Evolutionary conservation across 2,797 vertebrate species (phyloP).

Genomic region (Pterois miles): DNA sequence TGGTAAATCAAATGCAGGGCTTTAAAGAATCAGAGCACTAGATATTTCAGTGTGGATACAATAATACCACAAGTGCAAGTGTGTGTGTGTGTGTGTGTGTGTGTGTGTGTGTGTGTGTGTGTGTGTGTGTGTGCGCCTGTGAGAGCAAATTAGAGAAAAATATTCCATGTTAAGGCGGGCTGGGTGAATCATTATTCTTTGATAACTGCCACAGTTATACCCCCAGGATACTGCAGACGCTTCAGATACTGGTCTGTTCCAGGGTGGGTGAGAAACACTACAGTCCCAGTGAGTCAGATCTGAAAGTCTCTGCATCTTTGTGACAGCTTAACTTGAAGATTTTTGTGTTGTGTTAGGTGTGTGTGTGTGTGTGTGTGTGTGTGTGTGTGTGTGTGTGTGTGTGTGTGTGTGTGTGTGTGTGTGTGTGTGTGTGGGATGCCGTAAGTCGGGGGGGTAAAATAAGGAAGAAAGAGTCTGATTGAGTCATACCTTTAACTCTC

Average conservation of each 20-base stretch:
- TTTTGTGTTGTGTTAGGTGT: background rate
- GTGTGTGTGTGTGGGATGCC: background rate
- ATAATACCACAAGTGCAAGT: background rate
- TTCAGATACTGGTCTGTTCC: slow-evolving; percentile 43
- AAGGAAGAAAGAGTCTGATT: slow-evolving; percentile 48
- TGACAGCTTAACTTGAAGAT: slow-evolving; percentile 23
- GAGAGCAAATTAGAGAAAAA: slow-evolving; percentile 12
- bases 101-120: slow-evolving; percentile 11
- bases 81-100: background rate
- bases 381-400: background rate
- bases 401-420: background rate
- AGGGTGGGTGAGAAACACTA: slow-evolving; percentile 5
- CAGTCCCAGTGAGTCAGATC: slow-evolving; percentile 12
- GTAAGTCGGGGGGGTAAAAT: background rate
- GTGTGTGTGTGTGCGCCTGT: background rate
- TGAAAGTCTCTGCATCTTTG: background rate
- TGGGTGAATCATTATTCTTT: slow-evolving; percentile 51
- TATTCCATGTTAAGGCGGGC: slow-evolving; percentile 28
- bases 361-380: too few relatives aligned
- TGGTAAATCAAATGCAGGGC: background rate
- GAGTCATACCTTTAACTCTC: slow-evolving; percentile 55
- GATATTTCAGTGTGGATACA: slow-evolving; percentile 15
- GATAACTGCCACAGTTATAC: slow-evolving; percentile 36
- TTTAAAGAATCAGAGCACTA: slow-evolving; percentile 1
- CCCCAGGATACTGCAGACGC: slow-evolving; percentile 26